Percentiles rank a stretch among this genome's conserved stretches.
Conservation (phyloP, 1,140 invertebrate species). For the Nasonia vitripennis region DNA sequence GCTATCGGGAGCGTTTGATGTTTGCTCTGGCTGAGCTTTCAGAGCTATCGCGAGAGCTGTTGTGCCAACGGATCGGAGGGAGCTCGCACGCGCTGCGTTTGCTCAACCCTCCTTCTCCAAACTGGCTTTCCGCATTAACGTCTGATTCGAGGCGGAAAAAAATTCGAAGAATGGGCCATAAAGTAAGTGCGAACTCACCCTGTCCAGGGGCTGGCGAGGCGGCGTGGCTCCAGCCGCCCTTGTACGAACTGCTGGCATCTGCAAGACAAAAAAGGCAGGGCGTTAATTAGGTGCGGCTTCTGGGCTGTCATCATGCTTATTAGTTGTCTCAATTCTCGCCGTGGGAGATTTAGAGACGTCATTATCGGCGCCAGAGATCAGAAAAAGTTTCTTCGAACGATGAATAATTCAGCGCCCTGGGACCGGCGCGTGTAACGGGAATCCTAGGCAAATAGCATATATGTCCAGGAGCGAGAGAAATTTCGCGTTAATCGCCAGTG, state of each 20-base stretch:
- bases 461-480: background rate
- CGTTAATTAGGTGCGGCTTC: constrained; percentile 19
- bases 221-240: constrained; percentile 81
- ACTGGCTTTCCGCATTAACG: too few species aligned
- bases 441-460: constrained; percentile 22
- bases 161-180: constrained; percentile 28
- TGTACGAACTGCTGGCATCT: constrained; percentile 81
- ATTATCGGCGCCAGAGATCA: too few species aligned
- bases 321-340: background rate
- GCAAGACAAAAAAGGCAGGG: constrained; percentile 57
- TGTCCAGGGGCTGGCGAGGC: constrained; percentile 76
- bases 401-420: background rate
- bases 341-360: too few species aligned
- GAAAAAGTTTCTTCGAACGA: background rate
- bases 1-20: background rate
- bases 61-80: too few species aligned
- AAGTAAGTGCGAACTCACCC: constrained; percentile 66
- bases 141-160: background rate
- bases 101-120: too few species aligned
- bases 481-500: constrained; percentile 41
- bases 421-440: background rate
- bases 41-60: background rate
- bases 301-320: background rate
- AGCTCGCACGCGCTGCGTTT: too few species aligned
- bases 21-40: background rate